Conservation (phyloP, 2,797 vertebrate genomes). For the Poecilia picta region DNA sequence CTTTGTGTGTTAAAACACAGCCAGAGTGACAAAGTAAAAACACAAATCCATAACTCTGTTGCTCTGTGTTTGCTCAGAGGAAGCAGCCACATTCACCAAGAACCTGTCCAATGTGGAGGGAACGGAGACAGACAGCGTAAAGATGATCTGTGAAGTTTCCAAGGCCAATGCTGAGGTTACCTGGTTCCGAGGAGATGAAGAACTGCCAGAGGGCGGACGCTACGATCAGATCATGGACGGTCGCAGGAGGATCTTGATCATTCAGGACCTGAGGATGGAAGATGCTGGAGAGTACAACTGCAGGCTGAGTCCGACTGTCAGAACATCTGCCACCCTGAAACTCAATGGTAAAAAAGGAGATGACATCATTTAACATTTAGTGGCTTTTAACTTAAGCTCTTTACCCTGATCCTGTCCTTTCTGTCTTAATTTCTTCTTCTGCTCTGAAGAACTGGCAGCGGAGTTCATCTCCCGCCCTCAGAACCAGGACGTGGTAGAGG, state of each 20-base stretch:
- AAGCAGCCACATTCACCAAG: conserved; percentile 94
- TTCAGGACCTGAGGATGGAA: conserved; percentile 88
- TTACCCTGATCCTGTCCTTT: neutral
- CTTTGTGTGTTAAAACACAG: neutral
- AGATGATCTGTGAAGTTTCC: conserved; percentile 94
- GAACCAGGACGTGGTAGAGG: conserved; percentile 93
- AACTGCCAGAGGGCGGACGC: conserved; percentile 93
- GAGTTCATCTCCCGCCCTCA: conserved; percentile 95
- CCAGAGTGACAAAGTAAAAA: neutral
- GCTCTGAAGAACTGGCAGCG: conserved; percentile 89
- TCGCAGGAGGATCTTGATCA: conserved; percentile 90
- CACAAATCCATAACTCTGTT: neutral
- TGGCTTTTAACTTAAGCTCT: neutral
- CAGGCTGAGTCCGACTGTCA: conserved; percentile 84
- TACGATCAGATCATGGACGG: conserved; percentile 90
- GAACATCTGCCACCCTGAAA: conserved; percentile 88
- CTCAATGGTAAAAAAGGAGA: conserved; percentile 85
- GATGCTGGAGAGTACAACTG: conserved; percentile 92
- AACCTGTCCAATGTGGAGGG: conserved; percentile 93
- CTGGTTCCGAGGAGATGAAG: conserved; percentile 91
- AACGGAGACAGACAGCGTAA: conserved; percentile 93
- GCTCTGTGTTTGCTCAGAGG: conserved; percentile 83
- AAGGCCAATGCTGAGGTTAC: conserved; percentile 89
- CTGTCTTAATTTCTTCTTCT: neutral
- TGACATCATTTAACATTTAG: neutral